Evolutionary conservation across 2,797 vertebrate genomes (phyloP), one percentile per base, ranked within the genome.

Genomic region (Sebastes minor): DNA sequence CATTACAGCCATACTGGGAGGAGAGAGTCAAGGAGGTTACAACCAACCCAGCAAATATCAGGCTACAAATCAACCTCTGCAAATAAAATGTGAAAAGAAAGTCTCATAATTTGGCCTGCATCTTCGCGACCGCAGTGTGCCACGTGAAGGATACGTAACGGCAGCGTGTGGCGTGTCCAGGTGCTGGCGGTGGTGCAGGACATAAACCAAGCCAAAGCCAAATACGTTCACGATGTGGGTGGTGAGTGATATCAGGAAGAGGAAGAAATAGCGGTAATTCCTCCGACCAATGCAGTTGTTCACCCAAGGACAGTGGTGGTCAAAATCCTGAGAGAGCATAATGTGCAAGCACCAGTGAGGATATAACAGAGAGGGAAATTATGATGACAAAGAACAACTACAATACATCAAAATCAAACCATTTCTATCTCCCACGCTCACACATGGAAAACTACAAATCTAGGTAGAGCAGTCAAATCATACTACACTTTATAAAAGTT

Each of bases 291-390:
- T 99, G 89, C 98, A 99, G 95, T 99, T 99, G 94, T 99, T 99
- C 85, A 99, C 97, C 98, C 98, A 99, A n/a, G 99, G 99, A 87
- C 99, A 99, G 92, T 99, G 99, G 89, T 99, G 99, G 92, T 99
- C 99, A 78, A 99, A 99, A 84, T 99, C 99, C 99, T 99, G 93
- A 3, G 1, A n/a, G 59, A 10, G 22, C 1, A 84, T 2, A 53
- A 35, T 20, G n/a, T 38, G 25, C 3, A 7, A 56, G 16, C 14
- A 22, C 4, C 11, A 69, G 46, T 38, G 25, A 81, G 38, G 8
- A 13, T 42, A 46, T 8, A 8, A 68, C 27, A 32, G 18, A 64
- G 25, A 68, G 2, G 18, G 23, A 60, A 74, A 53, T 11, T 0
- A 55, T n/a, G 4, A 49, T 27, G 2, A 59, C 3, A 64, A 20